These are phyloP conservation scores for Hydrolagus affinis DNA, from an alignment of 2,113 vertebrate genomes.

Conservation along the genomic window DNA sequence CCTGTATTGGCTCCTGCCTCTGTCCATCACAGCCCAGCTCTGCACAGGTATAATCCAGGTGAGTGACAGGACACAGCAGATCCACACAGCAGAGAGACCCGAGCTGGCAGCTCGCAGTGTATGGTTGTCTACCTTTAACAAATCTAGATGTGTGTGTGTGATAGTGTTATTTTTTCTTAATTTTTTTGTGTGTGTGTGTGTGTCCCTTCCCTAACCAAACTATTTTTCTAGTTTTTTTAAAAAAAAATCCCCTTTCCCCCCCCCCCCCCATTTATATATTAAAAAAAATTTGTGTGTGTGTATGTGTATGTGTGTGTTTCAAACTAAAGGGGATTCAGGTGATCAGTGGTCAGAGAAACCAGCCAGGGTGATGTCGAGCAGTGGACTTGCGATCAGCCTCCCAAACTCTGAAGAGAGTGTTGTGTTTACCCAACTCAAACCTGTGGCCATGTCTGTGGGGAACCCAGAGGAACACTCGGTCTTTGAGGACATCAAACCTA, in stretches of 20 bases:
- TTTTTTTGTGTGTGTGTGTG: no score
- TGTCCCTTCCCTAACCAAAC: no score
- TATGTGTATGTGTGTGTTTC: no score
- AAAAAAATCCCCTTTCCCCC: no score
- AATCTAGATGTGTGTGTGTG: no score
- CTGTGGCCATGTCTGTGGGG: constrained; percentile 63
- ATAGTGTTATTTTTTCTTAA: no score
- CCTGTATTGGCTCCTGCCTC: background rate
- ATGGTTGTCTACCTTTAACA: background rate
- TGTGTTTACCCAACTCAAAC: constrained; percentile 71
- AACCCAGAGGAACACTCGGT: constrained; percentile 70
- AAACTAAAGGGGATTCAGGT: background rate
- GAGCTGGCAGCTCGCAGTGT: background rate
- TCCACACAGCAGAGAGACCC: background rate
- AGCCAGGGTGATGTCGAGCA: constrained; percentile 59
- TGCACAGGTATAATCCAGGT: constrained; percentile 23
- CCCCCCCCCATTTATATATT: no score
- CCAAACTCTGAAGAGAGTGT: constrained; percentile 61
- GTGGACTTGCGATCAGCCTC: constrained; percentile 58
- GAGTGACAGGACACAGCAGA: constrained; percentile 18
- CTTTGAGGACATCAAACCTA: constrained; percentile 77
- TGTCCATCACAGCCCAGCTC: background rate
- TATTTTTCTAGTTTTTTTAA: no score
- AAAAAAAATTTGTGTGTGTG: no score
- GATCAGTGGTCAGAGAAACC: background rate